phyloP scores from a whole-genome alignment of 2,888 invertebrate species.

The Aporophyla nigra region DNA sequence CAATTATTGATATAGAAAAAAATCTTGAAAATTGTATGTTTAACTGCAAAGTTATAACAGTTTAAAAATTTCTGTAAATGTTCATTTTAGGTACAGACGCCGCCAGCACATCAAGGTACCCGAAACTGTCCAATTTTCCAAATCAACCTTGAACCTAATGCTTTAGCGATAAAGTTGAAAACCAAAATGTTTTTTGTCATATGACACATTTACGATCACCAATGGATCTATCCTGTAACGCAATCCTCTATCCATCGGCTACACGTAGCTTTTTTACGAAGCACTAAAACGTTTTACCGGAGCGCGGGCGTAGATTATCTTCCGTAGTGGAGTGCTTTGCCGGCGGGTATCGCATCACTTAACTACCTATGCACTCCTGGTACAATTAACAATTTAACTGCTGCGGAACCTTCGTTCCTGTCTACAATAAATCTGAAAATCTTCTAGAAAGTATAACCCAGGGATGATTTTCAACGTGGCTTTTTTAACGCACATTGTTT shows the following conservation, averaged over 20 bases:
- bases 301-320: conserved; percentile 41
- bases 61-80: neutral
- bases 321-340: conserved; percentile 38
- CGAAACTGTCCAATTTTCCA: no score
- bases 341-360: conserved; percentile 58
- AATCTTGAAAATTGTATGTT: neutral
- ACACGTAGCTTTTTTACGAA: conserved; percentile 41
- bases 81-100: neutral
- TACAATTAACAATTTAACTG: conserved; percentile 60
- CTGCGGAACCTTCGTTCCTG: conserved; percentile 8
- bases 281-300: conserved; percentile 51
- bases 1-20: neutral
- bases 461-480: neutral
- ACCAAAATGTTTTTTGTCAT: no score
- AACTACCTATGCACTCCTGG: conserved; percentile 55
- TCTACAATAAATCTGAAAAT: conserved; percentile 28
- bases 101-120: no score
- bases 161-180: no score
- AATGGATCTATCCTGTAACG: neutral
- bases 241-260: conserved; percentile 10
- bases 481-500: neutral
- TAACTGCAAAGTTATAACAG: neutral
- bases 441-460: conserved; percentile 22
- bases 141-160: no score
- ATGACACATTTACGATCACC: neutral